A percentile compares a stretch with the other conserved stretches of the same genome.
Conservation (phyloP, 1,140 invertebrate genomes). For the Drosophila trapezifrons region DNA sequence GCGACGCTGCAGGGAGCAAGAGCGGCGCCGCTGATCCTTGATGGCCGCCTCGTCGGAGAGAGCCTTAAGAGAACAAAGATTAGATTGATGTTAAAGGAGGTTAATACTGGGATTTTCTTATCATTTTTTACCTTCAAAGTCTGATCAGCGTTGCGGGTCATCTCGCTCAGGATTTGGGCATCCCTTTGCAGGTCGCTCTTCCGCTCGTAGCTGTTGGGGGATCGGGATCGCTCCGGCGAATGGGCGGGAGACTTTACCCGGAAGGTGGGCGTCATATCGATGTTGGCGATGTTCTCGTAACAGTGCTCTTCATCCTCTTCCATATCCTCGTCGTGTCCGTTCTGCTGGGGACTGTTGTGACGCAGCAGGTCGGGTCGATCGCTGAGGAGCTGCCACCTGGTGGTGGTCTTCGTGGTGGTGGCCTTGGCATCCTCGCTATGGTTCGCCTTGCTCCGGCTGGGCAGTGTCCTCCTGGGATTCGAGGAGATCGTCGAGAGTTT, state of each 20-base stretch:
- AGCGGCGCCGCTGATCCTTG: slow-evolving; percentile 79
- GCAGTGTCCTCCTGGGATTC: slow-evolving; percentile 66
- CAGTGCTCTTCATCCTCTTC: slow-evolving; percentile 66
- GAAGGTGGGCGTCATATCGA: slow-evolving; percentile 73
- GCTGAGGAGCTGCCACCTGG: slow-evolving; percentile 78
- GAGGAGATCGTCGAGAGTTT: slow-evolving; percentile 27
- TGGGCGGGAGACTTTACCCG: slow-evolving; percentile 61
- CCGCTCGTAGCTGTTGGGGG: slow-evolving; percentile 66
- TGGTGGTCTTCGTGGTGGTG: slow-evolving; percentile 51
- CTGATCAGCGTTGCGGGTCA: slow-evolving; percentile 82
- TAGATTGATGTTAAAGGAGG: background rate
- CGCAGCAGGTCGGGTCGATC: slow-evolving; percentile 80
- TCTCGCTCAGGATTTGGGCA: slow-evolving; percentile 78
- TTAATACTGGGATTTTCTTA: background rate
- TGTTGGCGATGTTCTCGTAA: slow-evolving; percentile 76
- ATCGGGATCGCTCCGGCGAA: slow-evolving; percentile 19
- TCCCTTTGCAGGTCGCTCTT: slow-evolving; percentile 77
- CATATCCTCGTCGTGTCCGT: slow-evolving; percentile 28
- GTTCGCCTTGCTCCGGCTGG: slow-evolving; percentile 57
- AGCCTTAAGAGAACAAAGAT: slow-evolving; percentile 41
- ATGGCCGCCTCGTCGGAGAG: slow-evolving; percentile 78
- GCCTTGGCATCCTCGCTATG: slow-evolving; percentile 39
- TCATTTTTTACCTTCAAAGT: slow-evolving; percentile 75
- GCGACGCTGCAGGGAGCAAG: slow-evolving; percentile 72
- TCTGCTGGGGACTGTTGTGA: slow-evolving; percentile 75